These are phyloP conservation scores for Mormyrus lacerda DNA, from an alignment of 2,113 vertebrate species.

Conservation along the genomic window DNA sequence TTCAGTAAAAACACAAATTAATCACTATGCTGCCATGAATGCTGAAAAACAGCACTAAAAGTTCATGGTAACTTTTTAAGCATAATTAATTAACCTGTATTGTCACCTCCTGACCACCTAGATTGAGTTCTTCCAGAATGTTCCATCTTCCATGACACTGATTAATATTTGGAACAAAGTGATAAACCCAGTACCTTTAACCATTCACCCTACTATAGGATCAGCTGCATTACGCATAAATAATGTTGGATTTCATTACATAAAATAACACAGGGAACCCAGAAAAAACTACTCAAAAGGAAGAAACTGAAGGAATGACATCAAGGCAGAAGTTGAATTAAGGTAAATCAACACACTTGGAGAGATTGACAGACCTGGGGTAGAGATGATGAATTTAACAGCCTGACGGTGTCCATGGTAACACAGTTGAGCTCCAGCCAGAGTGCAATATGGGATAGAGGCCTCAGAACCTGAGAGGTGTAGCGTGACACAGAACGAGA, in stretches of 20 bases:
- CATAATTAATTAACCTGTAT: background rate
- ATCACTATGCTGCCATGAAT: background rate
- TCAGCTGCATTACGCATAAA: background rate
- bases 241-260: background rate
- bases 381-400: slow-evolving; percentile 62
- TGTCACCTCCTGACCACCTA: background rate
- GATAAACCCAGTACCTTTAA: background rate
- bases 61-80: background rate
- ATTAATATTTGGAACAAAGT: background rate
- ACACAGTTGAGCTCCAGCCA: slow-evolving; percentile 56
- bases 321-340: background rate
- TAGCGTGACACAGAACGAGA: background rate
- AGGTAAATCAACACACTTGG: background rate
- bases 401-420: slow-evolving; percentile 66
- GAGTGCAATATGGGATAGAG: slow-evolving; percentile 62
- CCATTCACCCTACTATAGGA: background rate
- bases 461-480: slow-evolving; percentile 53
- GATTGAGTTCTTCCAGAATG: background rate
- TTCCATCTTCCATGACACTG: background rate
- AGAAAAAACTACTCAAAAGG: background rate
- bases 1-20: background rate
- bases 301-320: background rate
- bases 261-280: background rate
- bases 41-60: background rate
- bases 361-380: slow-evolving; percentile 47